Percentiles rank a stretch among this genome's conserved stretches.
Evolutionary conservation across 1,140 invertebrate species (phyloP).

Genomic region (Meloidogyne floridensis): DNA sequence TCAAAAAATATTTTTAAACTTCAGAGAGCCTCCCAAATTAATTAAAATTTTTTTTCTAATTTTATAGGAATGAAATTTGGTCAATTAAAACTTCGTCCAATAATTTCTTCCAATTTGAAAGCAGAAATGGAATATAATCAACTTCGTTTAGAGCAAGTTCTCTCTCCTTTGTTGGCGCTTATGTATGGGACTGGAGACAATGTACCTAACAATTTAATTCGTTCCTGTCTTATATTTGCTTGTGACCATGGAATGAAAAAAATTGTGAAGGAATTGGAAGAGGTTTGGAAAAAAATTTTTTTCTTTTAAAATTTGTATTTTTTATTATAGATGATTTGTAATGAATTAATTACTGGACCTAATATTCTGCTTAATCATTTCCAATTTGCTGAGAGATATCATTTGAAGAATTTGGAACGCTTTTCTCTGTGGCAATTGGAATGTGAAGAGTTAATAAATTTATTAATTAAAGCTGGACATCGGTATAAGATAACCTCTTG

Average conservation of each 20-base stretch:
- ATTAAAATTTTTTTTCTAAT: neutral
- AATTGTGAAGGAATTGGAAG: neutral
- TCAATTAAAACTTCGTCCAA: constrained; percentile 1
- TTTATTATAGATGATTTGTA: neutral
- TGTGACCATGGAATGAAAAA: constrained; percentile 3
- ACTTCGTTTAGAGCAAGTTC: neutral
- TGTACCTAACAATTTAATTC: constrained; percentile 3
- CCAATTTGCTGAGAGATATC: too few relatives aligned
- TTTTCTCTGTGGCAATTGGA: too few relatives aligned
- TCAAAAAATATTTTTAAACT: too few relatives aligned
- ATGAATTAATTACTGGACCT: too few relatives aligned
- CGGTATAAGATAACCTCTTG: too few relatives aligned
- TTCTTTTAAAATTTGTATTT: neutral
- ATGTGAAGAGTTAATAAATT: too few relatives aligned
- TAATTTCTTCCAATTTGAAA: neutral
- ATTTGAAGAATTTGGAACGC: too few relatives aligned
- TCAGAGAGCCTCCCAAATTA: neutral
- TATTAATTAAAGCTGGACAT: too few relatives aligned
- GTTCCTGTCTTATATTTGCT: neutral
- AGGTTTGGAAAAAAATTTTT: neutral
- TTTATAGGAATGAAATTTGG: neutral
- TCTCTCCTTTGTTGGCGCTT: neutral
- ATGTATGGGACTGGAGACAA: neutral
- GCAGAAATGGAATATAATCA: neutral
- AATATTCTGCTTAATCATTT: too few relatives aligned